These are phyloP conservation scores for Platerodrilus igneus DNA, from an alignment of 2,888 invertebrate genomes.

Conservation along the genomic window DNA sequence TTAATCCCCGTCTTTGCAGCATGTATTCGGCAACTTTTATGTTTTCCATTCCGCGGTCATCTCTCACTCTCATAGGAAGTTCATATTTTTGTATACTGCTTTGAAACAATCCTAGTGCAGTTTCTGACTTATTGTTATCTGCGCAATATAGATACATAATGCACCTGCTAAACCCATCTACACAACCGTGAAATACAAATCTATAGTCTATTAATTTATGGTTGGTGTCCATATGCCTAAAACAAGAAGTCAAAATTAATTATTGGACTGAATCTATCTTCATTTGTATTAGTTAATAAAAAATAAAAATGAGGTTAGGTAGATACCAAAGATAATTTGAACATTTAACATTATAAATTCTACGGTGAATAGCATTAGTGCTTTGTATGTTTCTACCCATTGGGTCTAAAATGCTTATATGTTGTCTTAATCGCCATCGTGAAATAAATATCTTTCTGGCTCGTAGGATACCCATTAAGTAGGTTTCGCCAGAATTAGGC, in stretches of 20 bases:
- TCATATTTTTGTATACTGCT: constrained; percentile 9
- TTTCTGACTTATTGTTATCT: constrained; percentile 9
- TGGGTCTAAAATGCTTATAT: constrained; percentile 6
- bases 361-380: constrained; percentile 6
- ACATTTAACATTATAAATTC: constrained; percentile 14
- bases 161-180: constrained; percentile 12
- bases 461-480: constrained; percentile 8
- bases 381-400: constrained; percentile 5
- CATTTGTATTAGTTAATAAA: too few species aligned
- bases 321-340: constrained; percentile 17
- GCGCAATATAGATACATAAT: constrained; percentile 13
- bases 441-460: constrained; percentile 6
- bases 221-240: constrained; percentile 17
- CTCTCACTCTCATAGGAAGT: constrained; percentile 15
- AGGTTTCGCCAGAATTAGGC: constrained; percentile 15
- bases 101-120: constrained; percentile 12
- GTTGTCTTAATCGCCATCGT: constrained; percentile 9
- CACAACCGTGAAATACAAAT: constrained; percentile 16
- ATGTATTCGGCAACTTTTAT: constrained; percentile 12
- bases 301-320: neutral
- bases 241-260: constrained; percentile 1
- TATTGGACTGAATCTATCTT: too few species aligned
- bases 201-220: constrained; percentile 14
- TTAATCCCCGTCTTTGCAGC: constrained; percentile 10
- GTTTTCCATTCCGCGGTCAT: constrained; percentile 13